A percentile compares a stretch with the other conserved stretches of the same genome.
phyloP scores from a whole-genome alignment of 2,797 vertebrate species.

The Periparus ater region DNA sequence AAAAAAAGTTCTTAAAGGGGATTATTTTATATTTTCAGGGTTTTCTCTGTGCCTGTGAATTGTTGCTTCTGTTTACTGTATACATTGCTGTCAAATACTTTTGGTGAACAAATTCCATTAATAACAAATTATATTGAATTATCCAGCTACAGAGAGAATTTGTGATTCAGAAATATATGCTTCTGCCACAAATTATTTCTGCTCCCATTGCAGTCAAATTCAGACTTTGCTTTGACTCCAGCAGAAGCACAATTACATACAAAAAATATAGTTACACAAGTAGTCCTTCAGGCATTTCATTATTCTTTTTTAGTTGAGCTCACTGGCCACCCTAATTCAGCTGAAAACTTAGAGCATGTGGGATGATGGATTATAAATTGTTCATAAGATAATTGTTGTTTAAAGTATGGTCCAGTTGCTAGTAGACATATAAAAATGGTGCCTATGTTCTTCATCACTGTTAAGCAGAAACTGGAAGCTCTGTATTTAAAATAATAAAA shows the following conservation, averaged over 20 bases:
- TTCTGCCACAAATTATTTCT: neutral
- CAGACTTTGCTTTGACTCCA: neutral
- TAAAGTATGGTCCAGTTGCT: neutral
- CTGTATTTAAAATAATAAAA: constrained; percentile 25
- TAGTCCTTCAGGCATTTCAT: neutral
- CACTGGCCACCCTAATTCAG: neutral
- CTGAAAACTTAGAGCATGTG: neutral
- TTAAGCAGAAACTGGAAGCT: constrained; percentile 44
- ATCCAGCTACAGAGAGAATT: neutral
- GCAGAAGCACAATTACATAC: neutral
- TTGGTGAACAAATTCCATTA: neutral
- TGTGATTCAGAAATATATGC: neutral
- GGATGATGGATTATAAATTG: neutral
- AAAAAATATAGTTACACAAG: neutral
- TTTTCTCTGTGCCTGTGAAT: neutral
- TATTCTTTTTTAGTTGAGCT: neutral
- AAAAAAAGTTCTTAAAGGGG: neutral
- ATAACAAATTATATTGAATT: neutral
- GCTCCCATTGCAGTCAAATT: neutral
- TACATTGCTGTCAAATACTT: neutral
- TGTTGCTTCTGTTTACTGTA: neutral
- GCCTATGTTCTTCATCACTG: constrained; percentile 42
- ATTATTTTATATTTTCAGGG: neutral
- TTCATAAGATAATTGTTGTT: constrained; percentile 2
- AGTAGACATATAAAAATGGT: neutral